These are phyloP conservation scores for Agrochola lota DNA, from an alignment of 2,888 invertebrate species.

Conservation along the genomic window DNA sequence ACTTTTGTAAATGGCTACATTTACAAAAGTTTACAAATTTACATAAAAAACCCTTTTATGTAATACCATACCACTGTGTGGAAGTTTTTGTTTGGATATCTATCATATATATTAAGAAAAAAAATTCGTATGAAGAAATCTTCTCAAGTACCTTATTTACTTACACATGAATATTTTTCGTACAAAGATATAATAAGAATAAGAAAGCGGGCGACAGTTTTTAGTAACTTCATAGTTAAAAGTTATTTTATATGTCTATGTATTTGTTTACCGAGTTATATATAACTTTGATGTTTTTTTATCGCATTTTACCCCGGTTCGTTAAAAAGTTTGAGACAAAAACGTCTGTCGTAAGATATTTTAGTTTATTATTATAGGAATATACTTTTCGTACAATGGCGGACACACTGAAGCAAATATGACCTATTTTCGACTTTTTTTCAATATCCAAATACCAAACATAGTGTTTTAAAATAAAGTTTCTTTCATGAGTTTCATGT, in stretches of 20 bases:
- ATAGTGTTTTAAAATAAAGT: neutral
- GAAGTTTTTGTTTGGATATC: too few relatives aligned
- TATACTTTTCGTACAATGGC: conserved; percentile 7
- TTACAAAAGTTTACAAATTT: neutral
- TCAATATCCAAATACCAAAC: too few relatives aligned
- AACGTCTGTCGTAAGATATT: conserved; percentile 20
- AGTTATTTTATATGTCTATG: conserved; percentile 4
- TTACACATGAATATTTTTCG: neutral
- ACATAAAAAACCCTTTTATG: neutral
- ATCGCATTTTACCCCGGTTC: conserved; percentile 28
- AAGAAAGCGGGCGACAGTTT: neutral
- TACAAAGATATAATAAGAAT: neutral
- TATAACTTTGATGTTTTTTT: conserved; percentile 12
- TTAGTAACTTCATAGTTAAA: conserved; percentile 15
- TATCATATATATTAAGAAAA: neutral
- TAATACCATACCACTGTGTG: too few relatives aligned
- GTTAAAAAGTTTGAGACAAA: conserved; percentile 49
- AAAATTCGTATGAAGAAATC: neutral
- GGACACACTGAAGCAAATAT: neutral
- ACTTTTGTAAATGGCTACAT: too few relatives aligned
- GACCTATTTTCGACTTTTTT: neutral
- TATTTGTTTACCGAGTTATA: conserved; percentile 33
- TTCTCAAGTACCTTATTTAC: neutral
- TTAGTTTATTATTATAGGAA: conserved; percentile 7
- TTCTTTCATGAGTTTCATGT: neutral